These are phyloP conservation scores for Toxotes lorentzi DNA, from an alignment of 2,797 vertebrate genomes.

Conservation along the genomic window DNA sequence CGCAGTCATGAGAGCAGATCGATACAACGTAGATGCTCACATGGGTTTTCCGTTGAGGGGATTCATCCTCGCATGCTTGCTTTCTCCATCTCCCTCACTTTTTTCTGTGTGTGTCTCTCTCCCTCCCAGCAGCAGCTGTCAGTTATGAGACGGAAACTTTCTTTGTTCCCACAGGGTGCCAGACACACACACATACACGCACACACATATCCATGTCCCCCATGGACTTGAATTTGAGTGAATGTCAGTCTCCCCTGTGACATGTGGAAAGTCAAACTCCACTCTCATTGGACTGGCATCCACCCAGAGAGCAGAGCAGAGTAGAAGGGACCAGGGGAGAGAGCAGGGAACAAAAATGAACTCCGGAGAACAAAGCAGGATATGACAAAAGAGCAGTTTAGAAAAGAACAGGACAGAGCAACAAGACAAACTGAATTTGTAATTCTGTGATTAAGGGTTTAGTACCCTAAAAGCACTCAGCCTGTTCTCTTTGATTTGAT, in stretches of 20 bases:
- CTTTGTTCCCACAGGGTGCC: constrained; percentile 72
- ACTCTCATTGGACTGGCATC: constrained; percentile 65
- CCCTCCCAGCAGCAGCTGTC: constrained; percentile 79
- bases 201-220: constrained; percentile 59
- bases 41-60: constrained; percentile 64
- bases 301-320: constrained; percentile 58
- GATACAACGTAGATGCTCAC: constrained; percentile 55
- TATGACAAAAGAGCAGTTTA: constrained; percentile 51
- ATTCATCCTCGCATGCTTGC: constrained; percentile 61
- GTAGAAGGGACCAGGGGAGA: constrained; percentile 40
- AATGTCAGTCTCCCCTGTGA: constrained; percentile 73
- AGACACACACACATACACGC: constrained; percentile 41
- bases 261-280: constrained; percentile 72
- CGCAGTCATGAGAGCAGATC: constrained; percentile 59
- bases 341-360: constrained; percentile 47
- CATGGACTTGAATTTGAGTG: constrained; percentile 71
- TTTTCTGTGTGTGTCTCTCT: constrained; percentile 46
- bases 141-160: constrained; percentile 78
- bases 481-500: constrained; percentile 12
- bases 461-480: constrained; percentile 5
- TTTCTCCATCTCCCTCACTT: constrained; percentile 46
- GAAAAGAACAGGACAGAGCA: constrained; percentile 36
- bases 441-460: constrained; percentile 21
- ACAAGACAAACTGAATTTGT: constrained; percentile 46
- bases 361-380: constrained; percentile 48